A percentile compares a stretch with the other conserved stretches of the same genome.
Conservation (phyloP, 2,113 vertebrate species). For the Tachysurus vachellii region DNA sequence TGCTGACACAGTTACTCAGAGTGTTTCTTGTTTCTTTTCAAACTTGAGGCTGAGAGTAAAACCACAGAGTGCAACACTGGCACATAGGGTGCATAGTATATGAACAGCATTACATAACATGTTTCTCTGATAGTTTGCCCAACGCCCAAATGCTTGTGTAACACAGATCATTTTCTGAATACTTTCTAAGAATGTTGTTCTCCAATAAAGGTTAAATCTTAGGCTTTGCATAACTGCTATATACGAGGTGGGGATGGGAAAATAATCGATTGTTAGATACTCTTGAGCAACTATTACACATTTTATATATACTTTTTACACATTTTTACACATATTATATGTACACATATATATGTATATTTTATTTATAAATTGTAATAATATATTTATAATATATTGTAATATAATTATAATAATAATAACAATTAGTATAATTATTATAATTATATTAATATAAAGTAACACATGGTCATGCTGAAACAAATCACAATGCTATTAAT, state of each 20-base stretch:
- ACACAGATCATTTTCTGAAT: background rate
- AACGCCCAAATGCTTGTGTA: constrained; percentile 21
- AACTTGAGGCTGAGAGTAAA: background rate
- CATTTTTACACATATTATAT: too few species aligned
- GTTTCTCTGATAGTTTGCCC: constrained; percentile 18
- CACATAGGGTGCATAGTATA: constrained; percentile 14
- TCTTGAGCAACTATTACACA: background rate
- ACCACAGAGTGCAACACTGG: background rate
- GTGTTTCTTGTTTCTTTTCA: background rate
- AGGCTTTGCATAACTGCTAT: background rate
- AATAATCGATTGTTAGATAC: background rate
- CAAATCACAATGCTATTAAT: too few species aligned
- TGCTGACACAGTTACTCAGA: background rate
- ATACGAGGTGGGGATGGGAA: background rate
- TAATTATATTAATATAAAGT: background rate
- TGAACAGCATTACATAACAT: constrained; percentile 19
- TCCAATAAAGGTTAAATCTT: constrained; percentile 6
- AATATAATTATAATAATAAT: too few species aligned
- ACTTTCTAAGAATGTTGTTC: constrained; percentile 12
- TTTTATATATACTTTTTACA: background rate
- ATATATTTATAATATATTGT: too few species aligned
- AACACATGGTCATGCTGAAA: background rate
- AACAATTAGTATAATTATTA: background rate
- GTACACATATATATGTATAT: too few species aligned
- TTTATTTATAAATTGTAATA: too few species aligned